Evolutionary conservation across 2,113 vertebrate species (phyloP).

Genomic region (Cephalopterus ornatus): DNA sequence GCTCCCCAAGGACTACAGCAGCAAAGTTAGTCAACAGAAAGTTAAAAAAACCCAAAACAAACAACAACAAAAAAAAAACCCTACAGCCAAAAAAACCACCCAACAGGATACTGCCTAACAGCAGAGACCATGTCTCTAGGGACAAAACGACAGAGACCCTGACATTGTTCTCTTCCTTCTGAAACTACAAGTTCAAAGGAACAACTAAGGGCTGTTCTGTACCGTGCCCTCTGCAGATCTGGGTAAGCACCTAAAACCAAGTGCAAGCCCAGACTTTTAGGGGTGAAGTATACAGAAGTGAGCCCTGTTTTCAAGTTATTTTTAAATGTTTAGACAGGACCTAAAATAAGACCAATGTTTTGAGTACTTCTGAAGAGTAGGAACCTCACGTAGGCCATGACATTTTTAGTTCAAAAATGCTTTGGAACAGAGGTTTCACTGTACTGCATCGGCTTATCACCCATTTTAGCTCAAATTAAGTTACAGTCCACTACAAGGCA

Average conservation of each 20-base stretch:
- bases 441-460: not conserved
- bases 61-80: too few species aligned
- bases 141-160: not conserved
- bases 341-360: slow-evolving; percentile 27
- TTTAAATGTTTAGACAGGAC: slow-evolving; percentile 31
- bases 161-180: not conserved
- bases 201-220: not conserved
- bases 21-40: not conserved
- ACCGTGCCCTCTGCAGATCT: not conserved
- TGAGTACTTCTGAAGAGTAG: slow-evolving; percentile 6
- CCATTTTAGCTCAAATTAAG: not conserved
- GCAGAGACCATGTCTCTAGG: not conserved
- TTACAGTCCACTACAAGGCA: not conserved
- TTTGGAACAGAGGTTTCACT: not conserved
- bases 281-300: not conserved
- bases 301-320: slow-evolving; percentile 6
- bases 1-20: not conserved
- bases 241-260: not conserved
- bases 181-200: not conserved
- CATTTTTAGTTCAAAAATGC: not conserved
- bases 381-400: not conserved
- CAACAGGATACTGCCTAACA: not conserved
- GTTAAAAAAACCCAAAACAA: not conserved
- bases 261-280: not conserved
- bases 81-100: too few species aligned